Evolutionary conservation across 2,113 vertebrate genomes (phyloP), one percentile per base, ranked within the genome.

Genomic region (Crotalus helleri): DNA sequence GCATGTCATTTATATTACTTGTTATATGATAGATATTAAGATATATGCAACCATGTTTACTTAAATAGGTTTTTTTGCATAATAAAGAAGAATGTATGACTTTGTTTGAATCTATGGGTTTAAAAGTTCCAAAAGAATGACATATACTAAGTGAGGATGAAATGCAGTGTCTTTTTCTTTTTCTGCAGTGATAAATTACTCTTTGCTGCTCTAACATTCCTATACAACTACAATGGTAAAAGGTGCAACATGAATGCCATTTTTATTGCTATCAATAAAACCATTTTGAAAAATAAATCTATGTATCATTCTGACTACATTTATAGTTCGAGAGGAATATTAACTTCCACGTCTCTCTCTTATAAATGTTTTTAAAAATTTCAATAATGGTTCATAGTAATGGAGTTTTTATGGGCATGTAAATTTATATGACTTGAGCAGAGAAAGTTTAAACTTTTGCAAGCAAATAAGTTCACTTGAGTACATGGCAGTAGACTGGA

Each of bases 261-360:
- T 93, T 90, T 93, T 87, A 93, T 9, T 51, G 9, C 49, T 51
- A 51, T 10, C 49, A 51, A 51, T 51, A 51, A 51, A 51, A 8
- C 8, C 8, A 51, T 51, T 51, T 51, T 51, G 49, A 51, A 51
- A 86, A 86, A 93, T 93, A 90, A 81, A 46, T 33, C 21, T 90
- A 57, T 61, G 57, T 21, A 90, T 90, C 88, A 93, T 86, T 93
- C 61, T 90, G 55, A 93, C 61, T 74, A 61, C 54, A 85, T 55
- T 86, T 85, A 61, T 61, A 93, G 90, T 93, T 93, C 53, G 21
- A 58, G 9, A 23, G 8, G 85, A 53, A 86, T 59, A 74, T 93
- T 93, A 93, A 93, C 54, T 39, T 93, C 24, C 74, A 93, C 39
- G n/a, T n/a, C 53, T 59, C 44, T 26, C 92, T 61, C 57, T 90